Evolutionary conservation across 2,113 vertebrate species (phyloP).

Genomic region (Bucco capensis): DNA sequence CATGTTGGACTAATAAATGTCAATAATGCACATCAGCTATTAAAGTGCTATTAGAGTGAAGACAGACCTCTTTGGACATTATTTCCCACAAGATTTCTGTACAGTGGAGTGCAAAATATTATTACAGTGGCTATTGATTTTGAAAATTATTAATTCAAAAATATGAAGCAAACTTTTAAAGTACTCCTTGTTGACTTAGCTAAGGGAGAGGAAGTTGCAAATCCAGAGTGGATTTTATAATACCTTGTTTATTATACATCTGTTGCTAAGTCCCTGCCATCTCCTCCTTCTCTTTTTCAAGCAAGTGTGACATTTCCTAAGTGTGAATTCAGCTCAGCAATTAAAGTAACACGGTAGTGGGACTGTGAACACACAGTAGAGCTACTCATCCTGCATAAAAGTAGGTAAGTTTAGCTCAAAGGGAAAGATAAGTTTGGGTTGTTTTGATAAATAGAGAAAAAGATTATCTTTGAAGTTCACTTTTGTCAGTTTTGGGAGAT

Average conservation of each 20-base stretch:
- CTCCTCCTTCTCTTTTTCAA: neutral
- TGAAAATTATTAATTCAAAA: neutral
- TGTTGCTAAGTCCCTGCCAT: neutral
- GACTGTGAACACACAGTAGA: neutral
- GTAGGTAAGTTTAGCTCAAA: neutral
- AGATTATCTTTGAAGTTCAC: neutral
- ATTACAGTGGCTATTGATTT: neutral
- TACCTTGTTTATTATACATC: neutral
- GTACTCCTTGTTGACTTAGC: neutral
- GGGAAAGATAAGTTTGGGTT: neutral
- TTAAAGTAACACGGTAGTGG: neutral
- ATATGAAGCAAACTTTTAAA: neutral
- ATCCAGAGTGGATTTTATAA: neutral
- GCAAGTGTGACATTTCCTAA: neutral
- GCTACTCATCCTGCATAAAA: neutral
- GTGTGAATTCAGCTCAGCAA: neutral
- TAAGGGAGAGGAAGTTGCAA: neutral
- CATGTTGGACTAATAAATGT: neutral
- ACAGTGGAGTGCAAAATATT: neutral
- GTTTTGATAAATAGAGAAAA: neutral
- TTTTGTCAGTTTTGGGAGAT: neutral
- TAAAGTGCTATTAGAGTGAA: slow-evolving; percentile 5
- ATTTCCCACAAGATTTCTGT: neutral
- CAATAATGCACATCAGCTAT: neutral
- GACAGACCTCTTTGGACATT: neutral